These are phyloP conservation scores for Meloe dianella DNA, from an alignment of 2,888 invertebrate genomes.

Conservation along the genomic window DNA sequence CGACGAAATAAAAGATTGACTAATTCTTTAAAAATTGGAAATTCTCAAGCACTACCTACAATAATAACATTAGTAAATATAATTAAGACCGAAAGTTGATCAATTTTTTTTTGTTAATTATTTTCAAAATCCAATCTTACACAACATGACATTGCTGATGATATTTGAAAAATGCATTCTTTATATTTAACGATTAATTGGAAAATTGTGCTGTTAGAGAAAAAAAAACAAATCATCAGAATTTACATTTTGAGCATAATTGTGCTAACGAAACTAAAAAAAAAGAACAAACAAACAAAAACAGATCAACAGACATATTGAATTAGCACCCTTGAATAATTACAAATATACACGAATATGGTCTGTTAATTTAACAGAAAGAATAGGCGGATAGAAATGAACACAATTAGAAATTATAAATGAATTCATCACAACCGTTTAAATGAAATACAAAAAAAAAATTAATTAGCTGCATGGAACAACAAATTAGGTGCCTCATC, in stretches of 20 bases:
- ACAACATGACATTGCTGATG: constrained; percentile 26
- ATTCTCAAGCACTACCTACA: constrained; percentile 32
- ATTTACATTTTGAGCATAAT: constrained; percentile 37
- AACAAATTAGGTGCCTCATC: constrained; percentile 23
- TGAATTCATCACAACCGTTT: constrained; percentile 15
- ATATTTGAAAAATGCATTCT: constrained; percentile 23
- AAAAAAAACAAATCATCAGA: constrained; percentile 12
- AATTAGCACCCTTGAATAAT: constrained; percentile 29
- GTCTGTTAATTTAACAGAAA: constrained; percentile 4
- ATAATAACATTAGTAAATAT: constrained; percentile 32
- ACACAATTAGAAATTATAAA: constrained; percentile 23
- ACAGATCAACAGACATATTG: constrained; percentile 23
- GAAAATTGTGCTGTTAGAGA: constrained; percentile 28
- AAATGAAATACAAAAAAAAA: background rate
- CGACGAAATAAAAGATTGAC: constrained; percentile 27
- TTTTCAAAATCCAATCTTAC: constrained; percentile 13
- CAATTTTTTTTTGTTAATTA: constrained; percentile 22
- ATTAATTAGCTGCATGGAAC: constrained; percentile 20
- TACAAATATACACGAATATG: constrained; percentile 25
- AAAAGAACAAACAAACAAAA: too few relatives aligned
- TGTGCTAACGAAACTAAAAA: constrained; percentile 31
- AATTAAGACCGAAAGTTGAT: constrained; percentile 31
- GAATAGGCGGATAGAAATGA: constrained; percentile 16
- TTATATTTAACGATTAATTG: constrained; percentile 26
- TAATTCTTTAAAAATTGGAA: constrained; percentile 23